These are phyloP conservation scores for Toxonevra muliebris DNA, from an alignment of 2,888 invertebrate species.

Conservation along the genomic window DNA sequence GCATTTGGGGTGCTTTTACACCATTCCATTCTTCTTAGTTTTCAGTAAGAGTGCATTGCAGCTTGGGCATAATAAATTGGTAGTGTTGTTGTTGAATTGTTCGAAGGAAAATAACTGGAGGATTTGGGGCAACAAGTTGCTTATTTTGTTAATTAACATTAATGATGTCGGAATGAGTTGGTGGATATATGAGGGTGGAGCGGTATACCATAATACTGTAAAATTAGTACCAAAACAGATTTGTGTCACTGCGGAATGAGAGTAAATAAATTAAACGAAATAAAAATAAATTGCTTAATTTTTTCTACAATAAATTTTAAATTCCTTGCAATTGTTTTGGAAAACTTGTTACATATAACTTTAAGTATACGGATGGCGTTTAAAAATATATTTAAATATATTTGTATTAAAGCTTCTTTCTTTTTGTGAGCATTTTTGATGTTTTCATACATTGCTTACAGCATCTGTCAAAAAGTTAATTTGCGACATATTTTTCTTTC, in stretches of 20 bases:
- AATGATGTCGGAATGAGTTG: conserved; percentile 35
- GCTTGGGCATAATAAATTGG: conserved; percentile 5
- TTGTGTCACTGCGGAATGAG: not conserved
- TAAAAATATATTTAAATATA: not conserved
- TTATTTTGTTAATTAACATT: conserved; percentile 39
- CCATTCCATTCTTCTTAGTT: too few species aligned
- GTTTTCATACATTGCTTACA: not conserved
- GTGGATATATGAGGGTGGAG: not conserved
- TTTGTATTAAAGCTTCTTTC: not conserved
- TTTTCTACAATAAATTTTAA: too few species aligned
- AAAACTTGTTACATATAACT: too few species aligned
- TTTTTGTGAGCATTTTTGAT: not conserved
- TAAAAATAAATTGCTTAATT: too few species aligned
- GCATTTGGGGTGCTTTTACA: too few species aligned
- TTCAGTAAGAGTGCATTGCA: too few species aligned
- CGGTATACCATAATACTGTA: not conserved
- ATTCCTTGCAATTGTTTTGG: too few species aligned
- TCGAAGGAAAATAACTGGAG: too few species aligned
- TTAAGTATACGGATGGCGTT: too few species aligned
- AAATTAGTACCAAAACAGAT: not conserved
- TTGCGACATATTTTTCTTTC: conserved; percentile 50
- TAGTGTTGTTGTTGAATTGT: too few species aligned
- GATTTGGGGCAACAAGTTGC: conserved; percentile 39
- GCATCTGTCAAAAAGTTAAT: conserved; percentile 55
- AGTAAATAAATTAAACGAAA: not conserved